These are phyloP conservation scores for Pristis pectinata DNA, from an alignment of 2,797 vertebrate species.

Conservation along the genomic window DNA sequence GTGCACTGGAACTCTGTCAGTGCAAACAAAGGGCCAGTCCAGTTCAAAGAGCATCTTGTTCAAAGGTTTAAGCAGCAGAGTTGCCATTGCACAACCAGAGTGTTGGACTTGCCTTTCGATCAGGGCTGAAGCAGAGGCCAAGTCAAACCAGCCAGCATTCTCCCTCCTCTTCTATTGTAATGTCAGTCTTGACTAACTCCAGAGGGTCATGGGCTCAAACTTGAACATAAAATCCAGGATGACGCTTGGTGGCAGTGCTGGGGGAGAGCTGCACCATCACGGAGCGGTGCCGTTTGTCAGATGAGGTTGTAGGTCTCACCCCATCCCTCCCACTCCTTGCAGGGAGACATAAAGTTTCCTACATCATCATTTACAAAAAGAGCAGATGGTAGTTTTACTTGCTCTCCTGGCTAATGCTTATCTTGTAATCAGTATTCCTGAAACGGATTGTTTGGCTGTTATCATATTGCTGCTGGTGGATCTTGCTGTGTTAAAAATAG, in stretches of 20 bases:
- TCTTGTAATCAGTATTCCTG: not conserved
- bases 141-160: not conserved
- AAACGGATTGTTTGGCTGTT: not conserved
- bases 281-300: no score
- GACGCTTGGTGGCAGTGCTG: not conserved
- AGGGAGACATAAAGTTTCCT: not conserved
- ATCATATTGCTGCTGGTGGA: not conserved
- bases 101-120: not conserved
- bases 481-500: not conserved
- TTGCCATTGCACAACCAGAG: not conserved
- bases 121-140: not conserved
- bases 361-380: not conserved
- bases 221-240: not conserved
- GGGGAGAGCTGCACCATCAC: not conserved
- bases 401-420: not conserved
- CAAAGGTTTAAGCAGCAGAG: not conserved
- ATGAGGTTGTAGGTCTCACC: no score
- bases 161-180: not conserved
- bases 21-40: not conserved
- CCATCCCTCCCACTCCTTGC: no score
- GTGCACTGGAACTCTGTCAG: not conserved
- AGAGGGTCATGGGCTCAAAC: not conserved
- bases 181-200: not conserved
- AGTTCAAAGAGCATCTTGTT: not conserved
- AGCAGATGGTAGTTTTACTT: no score